phyloP scores from a whole-genome alignment of 1,140 invertebrate species.

The Meloidogyne hapla region DNA sequence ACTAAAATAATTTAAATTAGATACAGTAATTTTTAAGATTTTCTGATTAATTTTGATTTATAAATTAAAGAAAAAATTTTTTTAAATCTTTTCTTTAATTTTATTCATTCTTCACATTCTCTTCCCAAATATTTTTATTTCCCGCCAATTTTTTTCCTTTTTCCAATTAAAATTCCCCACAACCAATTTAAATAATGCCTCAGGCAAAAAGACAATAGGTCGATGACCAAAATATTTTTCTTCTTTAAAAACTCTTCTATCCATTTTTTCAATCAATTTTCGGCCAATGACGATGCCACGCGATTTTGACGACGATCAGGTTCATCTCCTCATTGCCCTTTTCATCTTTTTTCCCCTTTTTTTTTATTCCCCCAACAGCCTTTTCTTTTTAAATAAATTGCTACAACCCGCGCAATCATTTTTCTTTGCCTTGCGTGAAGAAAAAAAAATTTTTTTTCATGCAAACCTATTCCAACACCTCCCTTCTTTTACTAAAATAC shows the following conservation, averaged over 20 bases:
- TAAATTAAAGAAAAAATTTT: not conserved
- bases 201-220: not conserved
- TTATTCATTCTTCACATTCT: not conserved
- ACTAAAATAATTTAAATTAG: too few relatives aligned
- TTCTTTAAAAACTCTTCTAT: not conserved
- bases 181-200: not conserved
- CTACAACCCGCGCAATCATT: not conserved
- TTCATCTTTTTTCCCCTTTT: not conserved
- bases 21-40: too few relatives aligned
- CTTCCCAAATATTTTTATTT: too few relatives aligned
- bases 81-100: not conserved
- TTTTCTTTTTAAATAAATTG: not conserved
- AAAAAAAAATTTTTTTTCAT: too few relatives aligned
- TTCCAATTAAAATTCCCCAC: too few relatives aligned
- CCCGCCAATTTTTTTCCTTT: not conserved
- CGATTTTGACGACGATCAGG: not conserved
- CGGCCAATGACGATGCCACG: not conserved
- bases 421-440: too few relatives aligned
- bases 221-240: not conserved
- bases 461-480: not conserved
- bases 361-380: not conserved
- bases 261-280: not conserved
- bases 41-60: too few relatives aligned
- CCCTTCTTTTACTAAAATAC: too few relatives aligned
- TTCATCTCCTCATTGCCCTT: constrained; percentile 5